These are phyloP conservation scores for Chloroceryle amazona DNA, from an alignment of 2,797 vertebrate genomes.

Conservation along the genomic window DNA sequence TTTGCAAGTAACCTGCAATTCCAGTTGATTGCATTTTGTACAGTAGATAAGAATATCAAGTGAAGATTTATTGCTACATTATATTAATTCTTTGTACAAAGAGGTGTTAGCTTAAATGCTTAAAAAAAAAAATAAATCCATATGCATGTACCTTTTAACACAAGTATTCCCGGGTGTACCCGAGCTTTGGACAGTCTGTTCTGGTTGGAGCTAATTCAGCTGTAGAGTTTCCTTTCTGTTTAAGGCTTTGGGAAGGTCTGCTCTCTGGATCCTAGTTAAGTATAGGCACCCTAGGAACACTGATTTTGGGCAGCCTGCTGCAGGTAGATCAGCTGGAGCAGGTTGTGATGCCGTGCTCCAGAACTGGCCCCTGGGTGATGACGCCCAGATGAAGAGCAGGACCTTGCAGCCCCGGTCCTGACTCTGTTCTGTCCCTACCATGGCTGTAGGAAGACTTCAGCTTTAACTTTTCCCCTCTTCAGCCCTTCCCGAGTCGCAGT, in stretches of 20 bases:
- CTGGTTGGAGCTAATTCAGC: neutral
- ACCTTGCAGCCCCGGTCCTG: fast-evolving
- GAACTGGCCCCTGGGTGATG: neutral
- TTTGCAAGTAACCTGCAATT: neutral
- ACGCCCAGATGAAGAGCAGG: neutral
- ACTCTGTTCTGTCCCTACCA: fast-evolving
- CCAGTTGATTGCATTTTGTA: neutral
- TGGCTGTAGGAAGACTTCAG: neutral
- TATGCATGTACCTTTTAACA: neutral
- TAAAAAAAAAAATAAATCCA: neutral
- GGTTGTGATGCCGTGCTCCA: neutral
- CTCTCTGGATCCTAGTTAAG: neutral
- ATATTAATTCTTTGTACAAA: neutral
- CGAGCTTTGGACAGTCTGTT: neutral
- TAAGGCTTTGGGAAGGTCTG: fast-evolving
- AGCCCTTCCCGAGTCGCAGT: neutral
- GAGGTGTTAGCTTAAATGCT: neutral
- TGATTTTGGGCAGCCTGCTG: neutral
- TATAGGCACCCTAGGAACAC: neutral
- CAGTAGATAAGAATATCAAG: neutral
- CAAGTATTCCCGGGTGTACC: no score
- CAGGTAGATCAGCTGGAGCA: neutral
- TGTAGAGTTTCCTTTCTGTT: neutral
- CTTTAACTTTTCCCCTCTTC: neutral
- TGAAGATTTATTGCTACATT: neutral